Evolutionary conservation across 2,888 invertebrate genomes (phyloP), one percentile per base, ranked within the genome.

Genomic region (Glaucopsyche alexis): DNA sequence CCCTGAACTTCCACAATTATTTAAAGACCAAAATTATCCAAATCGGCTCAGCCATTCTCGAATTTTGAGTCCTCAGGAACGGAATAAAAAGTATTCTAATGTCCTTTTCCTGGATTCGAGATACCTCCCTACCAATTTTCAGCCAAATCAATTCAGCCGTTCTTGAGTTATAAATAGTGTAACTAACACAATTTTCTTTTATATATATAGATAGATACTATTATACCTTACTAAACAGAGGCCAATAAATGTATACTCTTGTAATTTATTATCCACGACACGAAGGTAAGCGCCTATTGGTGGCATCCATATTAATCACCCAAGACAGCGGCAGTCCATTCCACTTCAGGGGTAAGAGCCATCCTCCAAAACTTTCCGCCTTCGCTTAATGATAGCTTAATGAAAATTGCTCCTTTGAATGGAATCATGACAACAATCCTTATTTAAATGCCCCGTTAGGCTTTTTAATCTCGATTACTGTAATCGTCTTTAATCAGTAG

Each of bases 311-410:
- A 89, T 88, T 89, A 88, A 88, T 88, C 84, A 86, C 80, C 76
- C 77, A 79, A 82, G 88, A 87, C 87, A 85, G 82, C 83, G 85
- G 84, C 79, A 79, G 77, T 69, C 69, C 72, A 52, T 66, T 72
- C 66, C 52, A 71, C 60, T 71, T 71, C 76, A 72, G 82, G 85
- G 86, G 83, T 84, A 81, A 86, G 85, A 82, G 85, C 80, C 73
- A 80, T 84, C 84, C 82, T 80, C 81, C 60, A 72, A 81, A 87
- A 89, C 83, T 87, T 87, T 81, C 81, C 79, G 76, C 76, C 83
- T 81, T 79, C 81, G 79, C 72, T 65, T 88, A 87, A 88, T 85
- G 87, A 86, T 82, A 83, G 86, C 83, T 85, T 86, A 84, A 86
- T 87, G 88, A 87, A 88, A 88, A 89, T 87, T 84, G 82, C 81